phyloP scores from a whole-genome alignment of 2,888 invertebrate species.

The Piscicola geometra region DNA sequence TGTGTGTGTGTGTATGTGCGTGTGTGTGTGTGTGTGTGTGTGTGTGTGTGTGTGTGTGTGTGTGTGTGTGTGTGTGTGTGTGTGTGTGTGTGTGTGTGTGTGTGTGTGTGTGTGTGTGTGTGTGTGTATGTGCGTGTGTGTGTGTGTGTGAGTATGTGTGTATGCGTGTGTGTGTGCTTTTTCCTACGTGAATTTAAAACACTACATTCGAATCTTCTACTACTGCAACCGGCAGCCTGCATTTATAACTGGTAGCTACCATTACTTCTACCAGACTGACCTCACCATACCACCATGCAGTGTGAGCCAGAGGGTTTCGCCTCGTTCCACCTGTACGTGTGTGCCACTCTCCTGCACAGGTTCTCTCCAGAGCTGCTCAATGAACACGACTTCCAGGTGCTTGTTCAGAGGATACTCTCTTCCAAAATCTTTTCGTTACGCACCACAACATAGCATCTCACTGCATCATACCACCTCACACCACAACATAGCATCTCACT shows the following conservation, averaged over 20 bases:
- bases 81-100: too few species aligned
- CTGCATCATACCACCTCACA: too few species aligned
- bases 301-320: conserved; percentile 83
- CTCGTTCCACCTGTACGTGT: conserved; percentile 94
- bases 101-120: too few species aligned
- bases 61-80: too few species aligned
- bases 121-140: too few species aligned
- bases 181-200: neutral
- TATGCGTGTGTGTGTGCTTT: too few species aligned
- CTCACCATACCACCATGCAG: conserved; percentile 47
- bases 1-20: conserved; percentile 3
- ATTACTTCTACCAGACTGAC: neutral
- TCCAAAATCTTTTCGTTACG: too few species aligned
- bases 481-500: too few species aligned
- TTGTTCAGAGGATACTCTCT: neutral
- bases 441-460: too few species aligned
- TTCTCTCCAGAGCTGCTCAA: conserved; percentile 84
- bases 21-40: conserved; percentile 6
- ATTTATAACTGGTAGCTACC: too few species aligned
- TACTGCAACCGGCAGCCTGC: neutral
- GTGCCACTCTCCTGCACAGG: conserved; percentile 95
- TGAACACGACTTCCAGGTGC: conserved; percentile 86
- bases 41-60: neutral
- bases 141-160: too few species aligned
- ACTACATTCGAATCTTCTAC: neutral